These are phyloP conservation scores for Pachypanchax playfairii DNA, from an alignment of 2,113 vertebrate species.

Conservation along the genomic window DNA sequence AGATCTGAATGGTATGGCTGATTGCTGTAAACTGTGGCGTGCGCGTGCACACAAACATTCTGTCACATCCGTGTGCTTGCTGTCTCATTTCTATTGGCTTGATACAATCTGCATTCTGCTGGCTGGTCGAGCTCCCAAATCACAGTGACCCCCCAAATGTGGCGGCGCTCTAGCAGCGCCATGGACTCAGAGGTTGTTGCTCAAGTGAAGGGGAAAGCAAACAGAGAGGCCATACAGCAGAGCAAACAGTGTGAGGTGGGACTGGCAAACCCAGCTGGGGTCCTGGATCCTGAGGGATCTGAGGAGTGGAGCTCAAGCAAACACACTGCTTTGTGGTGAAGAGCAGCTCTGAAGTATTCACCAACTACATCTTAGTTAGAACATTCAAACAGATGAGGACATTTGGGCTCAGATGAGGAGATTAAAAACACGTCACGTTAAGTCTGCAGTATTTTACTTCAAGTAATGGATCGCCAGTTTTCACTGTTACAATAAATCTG, in stretches of 20 bases:
- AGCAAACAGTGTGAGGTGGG: conserved; percentile 65
- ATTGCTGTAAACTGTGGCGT: conserved; percentile 13
- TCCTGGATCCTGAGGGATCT: conserved; percentile 39
- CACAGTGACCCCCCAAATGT: conserved; percentile 57
- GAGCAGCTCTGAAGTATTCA: conserved; percentile 34
- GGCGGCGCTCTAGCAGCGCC: conserved; percentile 50
- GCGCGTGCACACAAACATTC: neutral
- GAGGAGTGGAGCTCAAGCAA: conserved; percentile 54
- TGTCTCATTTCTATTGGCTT: conserved; percentile 38
- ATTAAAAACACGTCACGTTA: neutral
- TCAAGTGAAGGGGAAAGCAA: conserved; percentile 73
- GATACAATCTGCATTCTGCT: conserved; percentile 40
- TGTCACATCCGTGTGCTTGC: conserved; percentile 23
- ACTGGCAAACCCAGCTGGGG: conserved; percentile 49
- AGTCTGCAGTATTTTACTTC: neutral
- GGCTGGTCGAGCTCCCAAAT: conserved; percentile 48
- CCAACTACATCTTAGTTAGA: conserved; percentile 48
- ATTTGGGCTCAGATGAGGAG: neutral
- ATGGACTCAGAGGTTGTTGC: conserved; percentile 46
- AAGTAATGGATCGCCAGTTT: neutral
- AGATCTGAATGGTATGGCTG: conserved; percentile 28
- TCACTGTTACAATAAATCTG: neutral
- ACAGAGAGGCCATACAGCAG: conserved; percentile 69
- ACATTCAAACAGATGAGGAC: neutral
- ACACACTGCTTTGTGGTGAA: conserved; percentile 56